Percentiles rank a stretch among this genome's conserved stretches.
Conservation (phyloP, 1,140 invertebrate species). For the Habropoda laboriosa region DNA sequence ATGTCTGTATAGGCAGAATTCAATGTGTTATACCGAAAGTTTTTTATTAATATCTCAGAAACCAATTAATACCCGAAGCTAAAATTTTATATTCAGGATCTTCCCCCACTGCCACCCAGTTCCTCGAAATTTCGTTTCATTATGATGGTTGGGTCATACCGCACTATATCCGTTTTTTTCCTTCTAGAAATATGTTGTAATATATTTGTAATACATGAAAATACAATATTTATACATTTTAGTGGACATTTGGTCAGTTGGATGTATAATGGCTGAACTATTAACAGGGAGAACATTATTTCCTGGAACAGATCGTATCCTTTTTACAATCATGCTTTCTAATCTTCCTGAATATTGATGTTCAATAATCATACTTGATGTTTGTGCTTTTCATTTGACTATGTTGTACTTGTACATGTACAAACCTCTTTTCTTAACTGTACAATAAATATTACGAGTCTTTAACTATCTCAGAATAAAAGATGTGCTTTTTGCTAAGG, state of each 20-base stretch:
- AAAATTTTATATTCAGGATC: too few relatives aligned
- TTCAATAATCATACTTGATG: not conserved
- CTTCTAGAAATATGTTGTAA: not conserved
- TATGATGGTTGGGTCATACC: too few relatives aligned
- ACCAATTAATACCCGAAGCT: too few relatives aligned
- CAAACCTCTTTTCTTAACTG: slow-evolving; percentile 1
- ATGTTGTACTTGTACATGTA: not conserved
- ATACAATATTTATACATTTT: slow-evolving; percentile 65
- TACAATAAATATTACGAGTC: not conserved
- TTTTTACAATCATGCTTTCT: slow-evolving; percentile 78
- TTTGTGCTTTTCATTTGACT: slow-evolving; percentile 17
- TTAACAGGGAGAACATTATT: slow-evolving; percentile 96
- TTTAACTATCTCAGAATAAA: slow-evolving; percentile 21
- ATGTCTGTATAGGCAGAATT: too few relatives aligned
- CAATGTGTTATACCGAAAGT: too few relatives aligned
- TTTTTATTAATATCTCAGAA: too few relatives aligned
- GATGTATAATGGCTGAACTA: slow-evolving; percentile 99
- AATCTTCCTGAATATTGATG: slow-evolving; percentile 5
- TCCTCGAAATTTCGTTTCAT: too few relatives aligned
- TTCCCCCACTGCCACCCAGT: too few relatives aligned
- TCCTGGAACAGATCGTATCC: slow-evolving; percentile 99
- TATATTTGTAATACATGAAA: not conserved
- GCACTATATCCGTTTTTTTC: too few relatives aligned
- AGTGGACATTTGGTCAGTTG: slow-evolving; percentile 99
- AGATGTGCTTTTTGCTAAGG: slow-evolving; percentile 77